Evolutionary conservation across 1,140 invertebrate species (phyloP).

Genomic region (Sminthurinus signatus): DNA sequence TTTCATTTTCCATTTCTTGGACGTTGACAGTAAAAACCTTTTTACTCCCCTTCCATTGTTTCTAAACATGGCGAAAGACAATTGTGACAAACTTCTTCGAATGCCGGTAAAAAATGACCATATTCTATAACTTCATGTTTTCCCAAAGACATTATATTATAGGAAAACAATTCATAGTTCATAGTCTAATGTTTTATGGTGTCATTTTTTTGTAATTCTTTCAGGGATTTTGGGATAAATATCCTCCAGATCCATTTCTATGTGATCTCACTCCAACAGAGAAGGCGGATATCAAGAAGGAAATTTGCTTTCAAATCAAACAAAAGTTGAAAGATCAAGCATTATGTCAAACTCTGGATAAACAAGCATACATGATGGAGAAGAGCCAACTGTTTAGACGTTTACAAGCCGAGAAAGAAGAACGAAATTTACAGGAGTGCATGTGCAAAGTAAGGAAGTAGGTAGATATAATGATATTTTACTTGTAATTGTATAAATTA

Average conservation of each 20-base stretch:
- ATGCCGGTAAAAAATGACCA: too few relatives aligned
- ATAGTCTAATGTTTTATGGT: too few relatives aligned
- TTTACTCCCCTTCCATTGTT: too few relatives aligned
- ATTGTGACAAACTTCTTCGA: too few relatives aligned
- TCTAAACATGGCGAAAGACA: too few relatives aligned
- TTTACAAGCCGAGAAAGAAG: conserved; percentile 31
- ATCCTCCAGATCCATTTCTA: conserved; percentile 4
- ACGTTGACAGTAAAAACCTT: too few relatives aligned
- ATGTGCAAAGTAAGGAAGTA: conserved; percentile 28
- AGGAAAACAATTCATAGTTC: too few relatives aligned
- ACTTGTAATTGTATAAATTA: too few relatives aligned
- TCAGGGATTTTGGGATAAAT: conserved; percentile 3
- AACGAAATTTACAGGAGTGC: conserved; percentile 33
- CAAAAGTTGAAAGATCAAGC: neutral
- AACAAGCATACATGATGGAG: conserved; percentile 17
- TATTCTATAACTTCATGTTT: too few relatives aligned
- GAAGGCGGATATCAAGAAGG: neutral
- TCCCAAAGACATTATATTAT: too few relatives aligned
- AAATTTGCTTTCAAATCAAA: neutral
- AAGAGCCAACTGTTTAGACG: conserved; percentile 31
- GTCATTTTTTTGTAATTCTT: neutral
- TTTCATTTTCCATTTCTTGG: too few relatives aligned
- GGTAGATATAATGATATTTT: neutral
- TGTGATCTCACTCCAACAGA: neutral
- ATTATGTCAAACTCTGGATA: conserved; percentile 18